These are phyloP conservation scores for Trididemnum clinides DNA, from an alignment of 23 tunicate species.

Conservation along the genomic window DNA sequence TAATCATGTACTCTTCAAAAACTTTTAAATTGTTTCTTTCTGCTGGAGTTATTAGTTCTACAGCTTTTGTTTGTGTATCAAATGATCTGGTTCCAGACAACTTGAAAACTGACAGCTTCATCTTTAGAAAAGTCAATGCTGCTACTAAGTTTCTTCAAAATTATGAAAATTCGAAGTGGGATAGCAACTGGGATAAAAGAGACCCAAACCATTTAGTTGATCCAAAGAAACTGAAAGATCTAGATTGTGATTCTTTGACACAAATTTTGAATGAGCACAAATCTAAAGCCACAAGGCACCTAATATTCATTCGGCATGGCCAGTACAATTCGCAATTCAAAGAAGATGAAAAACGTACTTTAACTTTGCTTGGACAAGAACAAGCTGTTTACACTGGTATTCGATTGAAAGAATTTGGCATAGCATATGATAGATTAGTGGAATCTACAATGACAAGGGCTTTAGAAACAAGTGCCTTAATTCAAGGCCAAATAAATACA, in stretches of 20 bases:
- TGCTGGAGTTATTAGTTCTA: conserved; percentile 2
- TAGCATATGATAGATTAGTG: conserved; percentile 27
- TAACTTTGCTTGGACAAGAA: conserved; percentile 69
- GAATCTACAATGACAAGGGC: conserved; percentile 92
- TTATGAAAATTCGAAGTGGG: conserved; percentile 29
- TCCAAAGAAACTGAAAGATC: conserved; percentile 23
- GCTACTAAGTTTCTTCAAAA: not conserved
- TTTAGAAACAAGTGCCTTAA: conserved; percentile 65
- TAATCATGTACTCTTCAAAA: no score
- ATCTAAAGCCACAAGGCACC: conserved; percentile 66
- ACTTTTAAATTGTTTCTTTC: not conserved
- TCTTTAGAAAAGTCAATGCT: not conserved
- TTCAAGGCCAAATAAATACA: conserved; percentile 32
- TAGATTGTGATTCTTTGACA: not conserved
- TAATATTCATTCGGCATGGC: conserved; percentile 87
- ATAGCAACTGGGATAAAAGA: conserved; percentile 82
- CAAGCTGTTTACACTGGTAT: conserved; percentile 83
- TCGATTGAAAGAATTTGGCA: conserved; percentile 40
- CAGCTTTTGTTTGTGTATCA: not conserved
- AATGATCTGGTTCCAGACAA: not conserved
- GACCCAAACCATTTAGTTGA: conserved; percentile 41
- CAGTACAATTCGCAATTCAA: conserved; percentile 65
- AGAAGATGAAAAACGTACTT: conserved; percentile 54
- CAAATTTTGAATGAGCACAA: conserved; percentile 14
- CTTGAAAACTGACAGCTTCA: not conserved